phyloP scores from a whole-genome alignment of 2,888 invertebrate species.

The Gryllus longicercus region DNA sequence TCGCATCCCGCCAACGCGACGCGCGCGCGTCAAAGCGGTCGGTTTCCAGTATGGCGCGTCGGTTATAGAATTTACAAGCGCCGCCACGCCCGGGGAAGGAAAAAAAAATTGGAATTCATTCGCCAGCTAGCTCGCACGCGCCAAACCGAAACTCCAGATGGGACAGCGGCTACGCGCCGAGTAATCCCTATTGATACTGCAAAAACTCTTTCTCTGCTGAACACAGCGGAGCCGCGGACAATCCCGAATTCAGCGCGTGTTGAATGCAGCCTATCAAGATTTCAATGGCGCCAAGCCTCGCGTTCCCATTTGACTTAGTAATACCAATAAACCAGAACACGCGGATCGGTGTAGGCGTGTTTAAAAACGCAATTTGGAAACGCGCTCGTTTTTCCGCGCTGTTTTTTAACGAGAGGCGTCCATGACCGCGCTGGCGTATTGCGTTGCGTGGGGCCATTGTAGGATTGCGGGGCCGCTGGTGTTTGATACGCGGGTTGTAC shows the following conservation, averaged over 20 bases:
- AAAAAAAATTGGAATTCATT: background rate
- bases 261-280: slow-evolving; percentile 17
- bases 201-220: background rate
- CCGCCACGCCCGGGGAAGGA: background rate
- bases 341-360: slow-evolving; percentile 5
- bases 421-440: background rate
- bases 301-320: background rate
- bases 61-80: background rate
- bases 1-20: background rate
- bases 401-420: background rate
- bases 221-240: background rate
- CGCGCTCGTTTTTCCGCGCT: background rate
- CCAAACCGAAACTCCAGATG: background rate
- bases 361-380: slow-evolving; percentile 7
- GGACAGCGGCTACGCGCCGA: background rate
- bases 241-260: background rate
- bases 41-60: background rate
- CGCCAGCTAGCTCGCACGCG: background rate
- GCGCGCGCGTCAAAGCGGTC: background rate
- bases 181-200: slow-evolving; percentile 17
- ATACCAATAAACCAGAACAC: background rate
- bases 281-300: background rate
- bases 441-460: too few species aligned
- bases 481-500: too few species aligned
- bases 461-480: too few species aligned